phyloP scores from a whole-genome alignment of 2,113 vertebrate genomes.

The Poeciliopsis turrubarensis region DNA sequence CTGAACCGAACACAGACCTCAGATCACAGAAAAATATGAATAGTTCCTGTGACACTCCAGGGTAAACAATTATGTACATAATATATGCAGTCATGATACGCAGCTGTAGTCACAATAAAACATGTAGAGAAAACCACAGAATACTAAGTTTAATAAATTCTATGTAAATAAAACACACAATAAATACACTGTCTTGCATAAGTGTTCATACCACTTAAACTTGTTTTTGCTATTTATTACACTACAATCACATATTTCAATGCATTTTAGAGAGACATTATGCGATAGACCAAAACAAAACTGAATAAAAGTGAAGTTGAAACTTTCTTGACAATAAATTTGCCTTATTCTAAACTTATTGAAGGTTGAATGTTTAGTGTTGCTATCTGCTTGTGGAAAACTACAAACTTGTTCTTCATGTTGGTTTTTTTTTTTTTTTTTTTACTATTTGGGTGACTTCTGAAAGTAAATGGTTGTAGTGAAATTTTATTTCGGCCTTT shows the following conservation, averaged over 20 bases:
- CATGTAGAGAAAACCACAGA: conserved; percentile 19
- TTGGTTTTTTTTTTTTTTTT: neutral
- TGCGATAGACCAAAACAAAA: neutral
- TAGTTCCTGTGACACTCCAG: conserved; percentile 20
- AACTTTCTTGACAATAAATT: neutral
- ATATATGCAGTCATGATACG: conserved; percentile 15
- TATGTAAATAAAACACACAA: neutral
- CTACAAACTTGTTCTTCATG: neutral
- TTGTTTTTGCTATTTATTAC: neutral
- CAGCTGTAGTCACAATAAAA: conserved; percentile 18
- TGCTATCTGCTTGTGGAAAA: neutral
- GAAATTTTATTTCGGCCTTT: neutral
- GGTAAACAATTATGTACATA: conserved; percentile 18
- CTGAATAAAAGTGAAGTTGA: neutral
- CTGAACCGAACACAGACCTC: conserved; percentile 38
- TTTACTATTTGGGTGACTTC: neutral
- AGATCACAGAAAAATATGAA: conserved; percentile 38
- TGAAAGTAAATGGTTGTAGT: neutral
- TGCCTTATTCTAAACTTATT: neutral
- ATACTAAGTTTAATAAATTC: conserved; percentile 8
- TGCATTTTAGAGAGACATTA: neutral
- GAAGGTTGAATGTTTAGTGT: no score
- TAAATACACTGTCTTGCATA: conserved; percentile 8
- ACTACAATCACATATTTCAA: neutral
- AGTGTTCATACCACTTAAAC: neutral